Conservation (phyloP, 2,888 invertebrate species). For the Phasia obesa region DNA sequence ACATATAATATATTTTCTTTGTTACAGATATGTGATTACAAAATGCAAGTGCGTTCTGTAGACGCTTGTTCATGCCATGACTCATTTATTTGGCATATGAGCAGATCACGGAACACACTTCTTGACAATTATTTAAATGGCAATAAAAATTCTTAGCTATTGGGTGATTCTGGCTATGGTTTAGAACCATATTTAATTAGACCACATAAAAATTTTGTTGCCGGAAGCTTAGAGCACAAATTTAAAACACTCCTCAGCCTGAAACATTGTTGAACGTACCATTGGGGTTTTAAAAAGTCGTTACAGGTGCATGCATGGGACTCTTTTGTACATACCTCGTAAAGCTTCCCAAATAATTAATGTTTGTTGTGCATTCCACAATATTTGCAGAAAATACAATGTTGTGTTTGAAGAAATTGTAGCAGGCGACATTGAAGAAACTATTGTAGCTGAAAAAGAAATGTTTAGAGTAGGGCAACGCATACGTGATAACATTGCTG, state of each 20-base stretch:
- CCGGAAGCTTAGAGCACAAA: not conserved
- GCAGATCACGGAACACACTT: constrained; percentile 5
- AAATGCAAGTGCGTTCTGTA: no score
- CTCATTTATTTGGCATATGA: constrained; percentile 25
- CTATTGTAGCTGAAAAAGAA: no score
- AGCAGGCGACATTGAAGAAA: no score
- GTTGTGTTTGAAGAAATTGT: not conserved
- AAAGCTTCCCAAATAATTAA: not conserved
- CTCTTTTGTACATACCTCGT: not conserved
- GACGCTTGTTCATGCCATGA: constrained; percentile 10
- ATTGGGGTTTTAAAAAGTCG: not conserved
- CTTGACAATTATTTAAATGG: not conserved
- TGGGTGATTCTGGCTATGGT: no score
- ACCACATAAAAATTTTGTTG: not conserved
- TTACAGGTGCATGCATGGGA: not conserved
- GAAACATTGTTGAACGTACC: constrained; percentile 4
- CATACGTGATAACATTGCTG: no score
- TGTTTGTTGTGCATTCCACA: constrained; percentile 1
- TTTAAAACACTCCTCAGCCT: not conserved
- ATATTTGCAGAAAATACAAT: constrained; percentile 1
- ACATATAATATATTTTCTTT: no score
- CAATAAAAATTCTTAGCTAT: constrained; percentile 4
- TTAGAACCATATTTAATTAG: no score
- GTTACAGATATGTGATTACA: no score
- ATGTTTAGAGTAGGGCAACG: no score